Evolutionary conservation across 2,888 invertebrate species (phyloP).

Genomic region (Leptura quadrifasciata): DNA sequence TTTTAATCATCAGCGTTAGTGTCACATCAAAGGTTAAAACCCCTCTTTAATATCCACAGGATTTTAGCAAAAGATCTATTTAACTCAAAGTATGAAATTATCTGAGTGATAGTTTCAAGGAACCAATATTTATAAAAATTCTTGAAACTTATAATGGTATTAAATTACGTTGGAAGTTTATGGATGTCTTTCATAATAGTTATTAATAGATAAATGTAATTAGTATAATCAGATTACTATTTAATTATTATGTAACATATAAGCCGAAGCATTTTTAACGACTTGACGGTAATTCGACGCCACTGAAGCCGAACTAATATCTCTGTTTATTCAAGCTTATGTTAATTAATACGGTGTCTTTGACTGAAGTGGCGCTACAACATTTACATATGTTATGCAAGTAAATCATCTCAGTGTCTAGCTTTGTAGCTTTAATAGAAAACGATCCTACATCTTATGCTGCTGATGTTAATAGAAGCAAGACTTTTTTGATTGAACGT

Average conservation of each 20-base stretch:
- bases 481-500: not conserved
- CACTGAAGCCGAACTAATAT: constrained; percentile 8
- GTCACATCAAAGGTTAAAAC: too few species aligned
- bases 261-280: not conserved
- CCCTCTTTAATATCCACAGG: too few species aligned
- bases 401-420: constrained; percentile 22
- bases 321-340: constrained; percentile 23
- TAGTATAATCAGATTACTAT: not conserved
- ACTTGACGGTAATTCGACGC: not conserved
- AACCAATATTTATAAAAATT: too few species aligned
- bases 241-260: not conserved
- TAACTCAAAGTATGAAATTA: too few species aligned
- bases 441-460: constrained; percentile 2
- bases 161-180: too few species aligned
- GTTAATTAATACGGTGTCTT: constrained; percentile 30
- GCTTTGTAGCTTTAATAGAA: constrained; percentile 11
- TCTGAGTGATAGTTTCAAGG: too few species aligned
- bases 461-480: not conserved
- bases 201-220: not conserved
- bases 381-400: constrained; percentile 30
- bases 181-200: not conserved
- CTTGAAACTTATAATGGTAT: too few species aligned
- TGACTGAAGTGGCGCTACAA: constrained; percentile 22
- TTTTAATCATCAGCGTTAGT: too few species aligned
- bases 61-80: too few species aligned